Conservation (phyloP, 2,888 invertebrate genomes). For the Therioaphis trifolii region DNA sequence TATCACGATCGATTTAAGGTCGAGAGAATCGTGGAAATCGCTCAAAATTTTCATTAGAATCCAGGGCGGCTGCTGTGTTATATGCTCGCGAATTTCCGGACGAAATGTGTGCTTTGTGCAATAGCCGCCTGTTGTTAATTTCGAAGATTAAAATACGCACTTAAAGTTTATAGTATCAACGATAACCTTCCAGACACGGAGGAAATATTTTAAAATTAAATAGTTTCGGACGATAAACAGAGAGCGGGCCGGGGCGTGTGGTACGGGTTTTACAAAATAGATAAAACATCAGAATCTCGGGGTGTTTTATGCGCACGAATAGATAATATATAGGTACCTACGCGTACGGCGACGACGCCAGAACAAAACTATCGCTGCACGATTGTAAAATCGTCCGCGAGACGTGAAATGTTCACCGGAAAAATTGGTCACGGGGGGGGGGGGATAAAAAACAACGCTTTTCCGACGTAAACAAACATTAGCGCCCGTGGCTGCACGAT, state of each 20-base stretch:
- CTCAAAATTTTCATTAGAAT: too few relatives aligned
- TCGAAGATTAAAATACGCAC: neutral
- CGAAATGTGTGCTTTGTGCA: neutral
- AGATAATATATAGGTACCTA: too few relatives aligned
- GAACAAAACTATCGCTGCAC: neutral
- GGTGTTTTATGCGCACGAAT: neutral
- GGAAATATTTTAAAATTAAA: conserved; percentile 26
- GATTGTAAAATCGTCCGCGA: neutral
- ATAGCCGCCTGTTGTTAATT: neutral
- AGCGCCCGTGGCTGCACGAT: conserved; percentile 3
- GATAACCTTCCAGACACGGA: neutral
- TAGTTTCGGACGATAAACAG: conserved; percentile 11
- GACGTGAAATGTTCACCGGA: conserved; percentile 4
- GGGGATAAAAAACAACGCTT: conserved; percentile 29
- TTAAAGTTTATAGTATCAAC: conserved; percentile 28
- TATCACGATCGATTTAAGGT: too few relatives aligned
- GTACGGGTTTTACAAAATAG: conserved; percentile 3
- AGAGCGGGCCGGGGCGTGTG: neutral
- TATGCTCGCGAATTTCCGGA: neutral
- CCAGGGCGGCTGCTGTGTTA: neutral
- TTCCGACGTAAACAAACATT: conserved; percentile 34
- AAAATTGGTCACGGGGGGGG: neutral
- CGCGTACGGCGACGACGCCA: neutral
- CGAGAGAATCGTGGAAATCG: too few relatives aligned
- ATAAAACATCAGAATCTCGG: neutral